Conservation (phyloP, 2,113 vertebrate genomes). For the Conger conger region DNA sequence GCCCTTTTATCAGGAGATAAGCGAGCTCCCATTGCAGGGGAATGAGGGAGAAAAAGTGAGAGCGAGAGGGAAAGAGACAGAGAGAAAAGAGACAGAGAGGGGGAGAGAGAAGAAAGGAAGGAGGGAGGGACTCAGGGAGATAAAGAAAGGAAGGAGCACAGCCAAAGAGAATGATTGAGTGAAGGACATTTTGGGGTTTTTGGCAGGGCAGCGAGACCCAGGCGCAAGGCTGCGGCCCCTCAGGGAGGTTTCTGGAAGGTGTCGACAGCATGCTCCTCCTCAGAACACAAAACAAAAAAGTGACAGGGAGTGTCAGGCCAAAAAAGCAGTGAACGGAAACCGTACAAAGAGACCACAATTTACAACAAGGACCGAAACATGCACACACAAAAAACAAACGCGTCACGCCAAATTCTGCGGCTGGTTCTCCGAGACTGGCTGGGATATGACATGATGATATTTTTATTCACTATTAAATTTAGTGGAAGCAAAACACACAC, state of each 20-base stretch:
- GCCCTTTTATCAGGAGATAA: background rate
- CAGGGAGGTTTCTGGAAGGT: slow-evolving; percentile 65
- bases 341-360: slow-evolving; percentile 25
- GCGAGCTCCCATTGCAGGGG: too few relatives aligned
- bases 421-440: background rate
- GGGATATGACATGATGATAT: slow-evolving; percentile 15
- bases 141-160: background rate
- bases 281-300: slow-evolving; percentile 53
- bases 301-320: slow-evolving; percentile 40
- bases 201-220: slow-evolving; percentile 32
- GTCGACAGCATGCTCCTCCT: slow-evolving; percentile 51
- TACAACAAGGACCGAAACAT: slow-evolving; percentile 17
- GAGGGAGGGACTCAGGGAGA: too few relatives aligned
- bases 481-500: background rate
- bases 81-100: background rate
- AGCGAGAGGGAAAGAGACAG: background rate
- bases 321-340: slow-evolving; percentile 43
- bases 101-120: too few relatives aligned
- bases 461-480: slow-evolving; percentile 23
- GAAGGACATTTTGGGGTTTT: background rate
- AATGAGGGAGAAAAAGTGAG: background rate
- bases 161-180: background rate
- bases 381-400: slow-evolving; percentile 3
- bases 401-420: slow-evolving; percentile 17
- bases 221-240: slow-evolving; percentile 37